phyloP scores from a whole-genome alignment of 1,140 invertebrate genomes.

The Cherax destructor region DNA sequence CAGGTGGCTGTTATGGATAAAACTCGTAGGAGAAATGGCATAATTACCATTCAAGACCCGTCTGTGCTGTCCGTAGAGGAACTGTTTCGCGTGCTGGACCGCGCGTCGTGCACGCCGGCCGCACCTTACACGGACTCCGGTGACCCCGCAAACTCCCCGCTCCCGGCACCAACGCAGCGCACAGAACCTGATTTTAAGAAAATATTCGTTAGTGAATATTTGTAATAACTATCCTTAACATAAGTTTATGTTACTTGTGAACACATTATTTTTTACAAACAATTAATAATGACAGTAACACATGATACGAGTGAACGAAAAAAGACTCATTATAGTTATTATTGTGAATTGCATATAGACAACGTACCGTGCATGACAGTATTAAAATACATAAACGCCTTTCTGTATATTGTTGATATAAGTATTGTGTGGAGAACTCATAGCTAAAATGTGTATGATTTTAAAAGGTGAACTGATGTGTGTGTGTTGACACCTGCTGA shows the following conservation, averaged over 20 bases:
- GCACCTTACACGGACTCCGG: conserved; percentile 31
- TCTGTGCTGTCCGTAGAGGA: conserved; percentile 70
- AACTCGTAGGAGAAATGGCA: conserved; percentile 64
- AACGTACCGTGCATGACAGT: not conserved
- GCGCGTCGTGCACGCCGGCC: conserved; percentile 44
- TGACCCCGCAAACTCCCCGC: not conserved
- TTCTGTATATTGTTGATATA: no score
- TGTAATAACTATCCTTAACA: conserved; percentile 5
- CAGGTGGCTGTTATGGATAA: conserved; percentile 70
- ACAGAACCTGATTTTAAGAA: conserved; percentile 61
- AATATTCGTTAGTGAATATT: conserved; percentile 70
- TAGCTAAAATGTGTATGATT: no score
- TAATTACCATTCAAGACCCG: conserved; percentile 71
- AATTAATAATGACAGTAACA: no score
- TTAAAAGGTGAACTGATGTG: no score
- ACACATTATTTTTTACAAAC: not conserved
- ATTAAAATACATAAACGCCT: no score
- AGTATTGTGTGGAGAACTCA: no score
- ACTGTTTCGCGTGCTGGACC: conserved; percentile 69
- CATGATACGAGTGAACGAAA: no score
- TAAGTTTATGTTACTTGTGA: not conserved
- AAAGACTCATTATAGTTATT: not conserved
- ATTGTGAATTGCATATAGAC: not conserved
- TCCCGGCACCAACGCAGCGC: not conserved
- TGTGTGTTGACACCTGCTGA: not conserved